Conservation (phyloP, 2,797 vertebrate genomes). For the Coluber constrictor region DNA sequence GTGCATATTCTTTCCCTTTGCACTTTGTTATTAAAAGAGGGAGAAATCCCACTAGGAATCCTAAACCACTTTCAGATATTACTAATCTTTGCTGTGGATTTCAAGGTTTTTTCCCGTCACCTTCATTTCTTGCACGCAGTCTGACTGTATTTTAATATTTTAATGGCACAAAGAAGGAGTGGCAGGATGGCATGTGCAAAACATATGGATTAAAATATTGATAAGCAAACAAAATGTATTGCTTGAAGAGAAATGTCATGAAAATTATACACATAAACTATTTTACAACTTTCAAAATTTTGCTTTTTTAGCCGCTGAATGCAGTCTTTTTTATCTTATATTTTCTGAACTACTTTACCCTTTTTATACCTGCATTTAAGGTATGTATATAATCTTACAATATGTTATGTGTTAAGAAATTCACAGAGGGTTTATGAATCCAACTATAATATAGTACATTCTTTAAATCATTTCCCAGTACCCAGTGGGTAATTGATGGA, state of each 20-base stretch:
- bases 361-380: neutral
- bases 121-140: constrained; percentile 49
- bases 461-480: constrained; percentile 54
- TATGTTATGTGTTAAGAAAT: constrained; percentile 38
- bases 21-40: constrained; percentile 76
- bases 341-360: neutral
- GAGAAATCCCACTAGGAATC: constrained; percentile 71
- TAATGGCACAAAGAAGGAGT: constrained; percentile 41
- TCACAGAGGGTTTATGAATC: constrained; percentile 37
- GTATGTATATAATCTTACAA: constrained; percentile 26
- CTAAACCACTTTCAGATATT: constrained; percentile 71
- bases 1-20: constrained; percentile 68
- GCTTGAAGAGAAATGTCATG: constrained; percentile 26
- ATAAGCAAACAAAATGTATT: constrained; percentile 46
- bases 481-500: constrained; percentile 31
- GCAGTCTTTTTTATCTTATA: neutral
- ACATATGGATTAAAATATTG: constrained; percentile 38
- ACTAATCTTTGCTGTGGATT: constrained; percentile 67
- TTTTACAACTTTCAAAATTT: neutral
- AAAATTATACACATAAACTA: constrained; percentile 31
- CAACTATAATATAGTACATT: constrained; percentile 17
- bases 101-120: constrained; percentile 42
- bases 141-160: constrained; percentile 55
- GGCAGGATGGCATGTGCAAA: constrained; percentile 46
- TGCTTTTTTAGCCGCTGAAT: neutral